phyloP scores from a whole-genome alignment of 2,888 invertebrate species.

The Peribatodes rhomboidaria region DNA sequence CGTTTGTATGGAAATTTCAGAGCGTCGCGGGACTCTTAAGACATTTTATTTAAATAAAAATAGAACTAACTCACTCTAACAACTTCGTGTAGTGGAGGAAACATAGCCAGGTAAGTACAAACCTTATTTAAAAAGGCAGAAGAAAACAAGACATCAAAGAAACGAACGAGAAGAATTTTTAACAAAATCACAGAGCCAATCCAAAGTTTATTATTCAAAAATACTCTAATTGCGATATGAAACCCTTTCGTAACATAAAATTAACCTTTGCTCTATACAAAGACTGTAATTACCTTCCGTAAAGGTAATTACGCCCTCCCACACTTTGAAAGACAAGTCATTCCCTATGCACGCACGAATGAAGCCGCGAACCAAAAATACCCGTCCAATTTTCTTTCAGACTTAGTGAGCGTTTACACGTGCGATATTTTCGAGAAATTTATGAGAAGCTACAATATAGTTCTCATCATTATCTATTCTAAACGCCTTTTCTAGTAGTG shows the following conservation, averaged over 20 bases:
- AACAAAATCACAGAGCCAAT: neutral
- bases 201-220: neutral
- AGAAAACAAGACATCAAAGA: too few relatives aligned
- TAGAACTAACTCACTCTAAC: too few relatives aligned
- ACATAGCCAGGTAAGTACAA: too few relatives aligned
- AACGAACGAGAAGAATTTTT: too few relatives aligned
- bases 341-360: conserved; percentile 22
- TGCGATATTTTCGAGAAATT: neutral
- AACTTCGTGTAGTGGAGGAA: too few relatives aligned
- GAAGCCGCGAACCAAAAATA: conserved; percentile 46
- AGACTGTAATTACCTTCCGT: conserved; percentile 4
- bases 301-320: conserved; percentile 19
- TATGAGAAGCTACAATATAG: too few relatives aligned
- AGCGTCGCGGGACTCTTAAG: too few relatives aligned
- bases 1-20: too few relatives aligned
- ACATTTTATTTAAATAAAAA: too few relatives aligned
- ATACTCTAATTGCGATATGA: neutral
- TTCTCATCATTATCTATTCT: too few relatives aligned
- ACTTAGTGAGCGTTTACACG: conserved; percentile 29
- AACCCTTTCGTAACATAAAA: neutral
- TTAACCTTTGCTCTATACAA: conserved; percentile 12
- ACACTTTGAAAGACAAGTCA: conserved; percentile 22
- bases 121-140: too few relatives aligned
- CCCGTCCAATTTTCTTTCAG: conserved; percentile 42
- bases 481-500: too few relatives aligned